Base-by-base conservation (phyloP, 2,797 vertebrate genomes). In the Malurus leucopterus region DNA sequence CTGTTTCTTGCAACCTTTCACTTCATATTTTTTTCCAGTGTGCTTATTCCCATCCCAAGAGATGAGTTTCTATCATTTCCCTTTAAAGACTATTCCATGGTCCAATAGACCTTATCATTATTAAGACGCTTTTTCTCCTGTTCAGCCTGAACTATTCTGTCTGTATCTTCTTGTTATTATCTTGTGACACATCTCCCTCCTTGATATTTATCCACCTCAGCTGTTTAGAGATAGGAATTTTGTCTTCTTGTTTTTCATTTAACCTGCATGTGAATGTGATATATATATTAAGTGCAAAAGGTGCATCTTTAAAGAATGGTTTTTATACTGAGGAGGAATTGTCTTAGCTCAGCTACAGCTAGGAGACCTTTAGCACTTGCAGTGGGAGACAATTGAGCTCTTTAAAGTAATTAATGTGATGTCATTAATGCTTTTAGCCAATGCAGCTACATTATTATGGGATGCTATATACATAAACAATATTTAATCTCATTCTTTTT, bases 391-490 rank as follows among this genome's bases (percentile, higher is more conserved):
- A 63, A 64, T 81, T 76, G 64, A 81, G 34, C 20, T 46, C 55
- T 89, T 91, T 61, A 47, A 89, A 74, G 32, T 76, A 88, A 84
- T 88, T 90, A 70, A 70, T 84, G 27, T 67, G 57, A n/a, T 92
- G 32, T 50, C 58, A 71, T 86, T 91, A 76, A 34, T 76, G 43
- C 50, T 93, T 95, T 85, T 76, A 89, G 67, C 38, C 59, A 89
- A 54, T 49, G 50, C 46, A 91, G 49, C 63, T 70, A 46, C 18
- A 26, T 55, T 79, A 21, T 47, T 83, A 32, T 62, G 7, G 9
- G 80, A n/a, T 58, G 47, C 36, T 46, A 53, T 58, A 69, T 40
- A 40, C 27, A 88, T 70, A 89, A 91, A 63, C 11, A 91, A 78
- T 55, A 77, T 85, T 69, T 72, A 74, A 59, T 89, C 34, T 83